A percentile compares a stretch with the other conserved stretches of the same genome.
These are phyloP conservation scores for Philonicus albiceps DNA, from an alignment of 2,888 invertebrate species.

Conservation along the genomic window DNA sequence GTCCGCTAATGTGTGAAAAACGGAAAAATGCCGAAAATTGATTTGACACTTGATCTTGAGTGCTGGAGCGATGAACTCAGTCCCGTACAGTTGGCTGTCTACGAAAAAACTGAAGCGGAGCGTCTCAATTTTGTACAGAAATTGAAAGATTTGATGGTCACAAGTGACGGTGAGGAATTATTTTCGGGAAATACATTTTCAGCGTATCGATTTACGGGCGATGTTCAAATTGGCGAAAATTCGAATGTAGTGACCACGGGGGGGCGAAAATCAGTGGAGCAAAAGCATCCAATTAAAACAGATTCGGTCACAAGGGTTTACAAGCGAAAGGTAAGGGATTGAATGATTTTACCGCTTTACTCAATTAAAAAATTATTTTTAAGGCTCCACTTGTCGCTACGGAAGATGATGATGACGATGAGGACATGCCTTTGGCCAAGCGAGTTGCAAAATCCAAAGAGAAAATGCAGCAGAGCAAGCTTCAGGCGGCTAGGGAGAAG, in stretches of 20 bases:
- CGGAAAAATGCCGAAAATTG: conserved; percentile 13
- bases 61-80: conserved; percentile 77
- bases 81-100: conserved; percentile 70
- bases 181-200: conserved; percentile 73
- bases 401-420: conserved; percentile 54
- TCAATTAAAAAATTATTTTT: too few species aligned
- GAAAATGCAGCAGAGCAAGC: conserved; percentile 27
- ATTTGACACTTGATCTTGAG: conserved; percentile 69
- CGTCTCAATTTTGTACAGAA: conserved; percentile 72
- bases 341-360: too few species aligned
- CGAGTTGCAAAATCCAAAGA: conserved; percentile 57
- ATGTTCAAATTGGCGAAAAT: conserved; percentile 50
- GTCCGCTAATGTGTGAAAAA: background rate
- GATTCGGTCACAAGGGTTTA: background rate
- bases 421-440: conserved; percentile 64
- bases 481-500: conserved; percentile 18
- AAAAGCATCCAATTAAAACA: background rate
- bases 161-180: conserved; percentile 70
- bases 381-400: background rate
- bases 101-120: conserved; percentile 72
- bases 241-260: background rate
- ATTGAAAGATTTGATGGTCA: conserved; percentile 68
- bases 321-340: conserved; percentile 60
- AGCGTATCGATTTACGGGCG: conserved; percentile 70
- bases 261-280: background rate